phyloP scores from a whole-genome alignment of 2,113 vertebrate species.

The Tricholaema leucomelas region DNA sequence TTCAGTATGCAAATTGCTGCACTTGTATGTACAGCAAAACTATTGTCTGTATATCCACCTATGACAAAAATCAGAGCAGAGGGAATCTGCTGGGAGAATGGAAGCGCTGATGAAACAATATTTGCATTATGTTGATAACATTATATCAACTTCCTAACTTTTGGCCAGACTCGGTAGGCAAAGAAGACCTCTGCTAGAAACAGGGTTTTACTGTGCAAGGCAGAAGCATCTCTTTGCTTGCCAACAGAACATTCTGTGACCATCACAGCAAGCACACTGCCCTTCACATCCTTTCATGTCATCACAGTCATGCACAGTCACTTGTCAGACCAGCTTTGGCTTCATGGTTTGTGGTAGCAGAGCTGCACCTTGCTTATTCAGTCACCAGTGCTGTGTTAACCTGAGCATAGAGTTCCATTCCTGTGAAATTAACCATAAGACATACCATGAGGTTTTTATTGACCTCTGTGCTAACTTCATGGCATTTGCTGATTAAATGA shows the following conservation, averaged over 20 bases:
- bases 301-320: neutral
- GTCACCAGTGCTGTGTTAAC: neutral
- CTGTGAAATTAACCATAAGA: neutral
- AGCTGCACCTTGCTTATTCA: neutral
- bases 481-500: neutral
- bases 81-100: neutral
- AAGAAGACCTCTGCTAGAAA: neutral
- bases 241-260: neutral
- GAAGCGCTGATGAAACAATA: neutral
- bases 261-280: neutral
- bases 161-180: neutral
- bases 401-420: neutral
- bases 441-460: neutral
- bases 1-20: neutral
- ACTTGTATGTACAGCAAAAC: neutral
- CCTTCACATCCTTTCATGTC: neutral
- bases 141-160: neutral
- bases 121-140: neutral
- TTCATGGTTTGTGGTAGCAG: neutral
- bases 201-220: neutral
- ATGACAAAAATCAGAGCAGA: neutral
- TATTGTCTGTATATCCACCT: neutral
- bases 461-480: neutral
- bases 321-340: neutral
- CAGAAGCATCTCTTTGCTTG: rapidly evolving